Base-by-base conservation (phyloP, 1,140 invertebrate species). In the Grapholita molesta region DNA sequence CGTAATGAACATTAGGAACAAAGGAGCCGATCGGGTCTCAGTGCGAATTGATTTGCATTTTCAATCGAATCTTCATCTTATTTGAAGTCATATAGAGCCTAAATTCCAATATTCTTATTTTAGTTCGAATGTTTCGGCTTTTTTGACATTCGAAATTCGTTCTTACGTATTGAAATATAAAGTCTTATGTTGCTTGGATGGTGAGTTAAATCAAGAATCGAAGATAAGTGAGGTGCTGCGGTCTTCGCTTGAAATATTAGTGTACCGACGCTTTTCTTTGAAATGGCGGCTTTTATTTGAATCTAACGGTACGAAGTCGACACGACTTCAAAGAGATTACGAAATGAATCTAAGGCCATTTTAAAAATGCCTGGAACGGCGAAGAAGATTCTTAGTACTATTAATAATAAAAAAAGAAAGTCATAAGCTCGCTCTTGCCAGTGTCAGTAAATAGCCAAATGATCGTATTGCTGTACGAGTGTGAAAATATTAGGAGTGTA, bases 1-100 rank as follows among this genome's bases (percentile, higher is more conserved):
- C 83, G 75, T 86, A 86, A 88, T 86, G 85, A 86, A 85, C 84
- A 88, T 88, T 86, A 88, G 79, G 83, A 88, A 83, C 85, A 85
- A 88, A 88, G 80, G 79, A 82, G 79, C 80, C 82, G 83, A 88
- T 86, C 83, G 77, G 35, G 35, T 65, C 25, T 81, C 83, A 83
- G 82, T 84, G 80, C 70, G 82, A 86, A 85, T 81, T 80, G 76
- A 80, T 79, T 69, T 71, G 55, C 65, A 53, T 32, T 3, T 25
- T 9, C 38, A 64, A 67, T 15, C 70, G 28, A 79, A 78, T 71
- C 66, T 71, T 53, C 75, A 71, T 73, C 75, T 73, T 78, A 76
- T 70, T 15, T n/a, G 21, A 64, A 65, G 18, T 18, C 32, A 38
- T 33, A 65, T 67, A 80, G 72, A 68, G 77, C 72, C 72, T 64